Evolutionary conservation across 2,888 invertebrate species (phyloP), one percentile per base, ranked within the genome.

Genomic region (Diploptera punctata): DNA sequence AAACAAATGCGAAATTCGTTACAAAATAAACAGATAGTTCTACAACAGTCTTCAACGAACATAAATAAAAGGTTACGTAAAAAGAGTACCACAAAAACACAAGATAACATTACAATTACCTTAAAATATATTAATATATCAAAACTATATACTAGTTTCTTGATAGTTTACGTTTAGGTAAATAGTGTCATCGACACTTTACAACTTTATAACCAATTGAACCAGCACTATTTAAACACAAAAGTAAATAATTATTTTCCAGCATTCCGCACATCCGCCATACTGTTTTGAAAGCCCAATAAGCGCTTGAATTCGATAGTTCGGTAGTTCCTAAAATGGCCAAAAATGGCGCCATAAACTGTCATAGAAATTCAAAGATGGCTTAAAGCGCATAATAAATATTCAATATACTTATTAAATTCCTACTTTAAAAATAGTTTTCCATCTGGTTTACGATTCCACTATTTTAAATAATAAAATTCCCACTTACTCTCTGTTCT

Each of bases 301-400:
- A 5, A 10, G 5, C 10, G 7, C 10, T 33, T 5, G 7, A 7
- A 7, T 33, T 33, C 33, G 33, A 10, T 57, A 33, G 33, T 33
- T 33, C 33, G 5, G n/a, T n/a, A 52, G 52, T 52, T 24, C 52
- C 19, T 16, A 57, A 29, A 2, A n/a, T 31, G 31, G 57, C 57
- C 57, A 29, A 57, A 57, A 57, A 57, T 29, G 57, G 57, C 57
- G 57, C 57, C 57, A 57, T 57, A 57, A 26, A 57, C 57, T n/a
- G n/a, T n/a, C n/a, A n/a, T n/a, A n/a, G n/a, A n/a, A n/a, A n/a
- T n/a, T n/a, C n/a, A n/a, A n/a, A n/a, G n/a, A n/a, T n/a, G n/a
- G n/a, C n/a, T n/a, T n/a, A n/a, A n/a, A n/a, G n/a, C n/a, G n/a
- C n/a, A n/a, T n/a, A n/a, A n/a, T n/a, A n/a, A n/a, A n/a, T n/a